Evolutionary conservation across 2,888 invertebrate genomes (phyloP), one percentile per base, ranked within the genome.

Genomic region (Ceriagrion tenellum): DNA sequence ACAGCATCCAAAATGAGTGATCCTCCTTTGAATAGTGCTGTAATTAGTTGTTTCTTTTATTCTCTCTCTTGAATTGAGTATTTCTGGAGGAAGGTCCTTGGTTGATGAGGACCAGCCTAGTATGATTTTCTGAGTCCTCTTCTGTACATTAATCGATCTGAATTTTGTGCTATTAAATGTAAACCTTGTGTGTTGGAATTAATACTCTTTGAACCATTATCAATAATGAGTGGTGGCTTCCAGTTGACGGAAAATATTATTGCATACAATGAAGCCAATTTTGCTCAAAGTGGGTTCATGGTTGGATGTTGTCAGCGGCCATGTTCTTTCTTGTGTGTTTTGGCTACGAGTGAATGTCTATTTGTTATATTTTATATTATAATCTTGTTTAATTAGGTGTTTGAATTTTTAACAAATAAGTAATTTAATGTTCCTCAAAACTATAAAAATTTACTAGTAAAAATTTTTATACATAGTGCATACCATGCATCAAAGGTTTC

Each of bases 331-430:
- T 93, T 69, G 93, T 93, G 74, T 56, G n/a, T 74, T 40, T 69
- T 74, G 47, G 93, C 93, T 47, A 69, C 16, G 93, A 69, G 74
- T 93, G 93, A 93, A 93, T 93, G 93, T 30, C 47, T 47, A 69
- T 74, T 74, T 93, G 93, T 93, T 93, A 93, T 93, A 47, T 93
- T 93, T 93, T 91, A 91, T 91, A 91, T 93, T 74, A 93, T 93
- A 69, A 69, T 74, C 93, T 93, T 93, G 93, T 93, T 93, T 93
- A 74, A 93, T 93, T 93, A 63, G 69, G 93, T 63, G 69, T 93
- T 93, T 93, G 93, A 93, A 40, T 93, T 93, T 93, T 47, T 93
- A 93, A 93, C 69, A 69, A 69, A 69, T 23, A 89, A 89, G 93
- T 93, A 93, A 63, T 93, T 69, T 63, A 93, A 93, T 93, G 93